Percentiles rank a stretch among this genome's conserved stretches.
Conservation (phyloP, 2,797 vertebrate genomes). For the Notolabrus celidotus region DNA sequence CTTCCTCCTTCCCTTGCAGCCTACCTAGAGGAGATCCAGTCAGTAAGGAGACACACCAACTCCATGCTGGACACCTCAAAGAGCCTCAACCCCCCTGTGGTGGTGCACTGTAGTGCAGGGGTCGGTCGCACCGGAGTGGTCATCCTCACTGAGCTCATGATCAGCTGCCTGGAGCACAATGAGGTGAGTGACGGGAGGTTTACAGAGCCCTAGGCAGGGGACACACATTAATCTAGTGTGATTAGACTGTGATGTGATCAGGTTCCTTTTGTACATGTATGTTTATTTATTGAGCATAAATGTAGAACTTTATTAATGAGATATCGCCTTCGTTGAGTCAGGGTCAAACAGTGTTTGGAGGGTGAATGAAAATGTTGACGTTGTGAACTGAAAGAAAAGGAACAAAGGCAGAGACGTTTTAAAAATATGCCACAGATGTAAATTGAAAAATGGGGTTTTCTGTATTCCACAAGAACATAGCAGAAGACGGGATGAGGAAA, state of each 20-base stretch:
- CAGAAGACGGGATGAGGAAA: too few relatives aligned
- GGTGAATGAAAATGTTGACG: too few relatives aligned
- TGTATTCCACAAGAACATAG: too few relatives aligned
- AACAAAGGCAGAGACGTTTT: too few relatives aligned
- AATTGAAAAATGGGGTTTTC: too few relatives aligned
- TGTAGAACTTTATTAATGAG: too few relatives aligned
- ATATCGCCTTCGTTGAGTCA: too few relatives aligned
- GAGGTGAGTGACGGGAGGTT: constrained; percentile 84
- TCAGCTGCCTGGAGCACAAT: constrained; percentile 96
- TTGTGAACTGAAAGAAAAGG: too few relatives aligned
- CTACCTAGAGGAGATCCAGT: constrained; percentile 97
- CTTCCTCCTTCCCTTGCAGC: constrained; percentile 75
- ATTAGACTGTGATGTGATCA: too few relatives aligned
- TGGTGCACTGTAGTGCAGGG: constrained; percentile 96
- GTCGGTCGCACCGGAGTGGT: constrained; percentile 95
- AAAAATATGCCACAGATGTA: too few relatives aligned
- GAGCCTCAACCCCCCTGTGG: constrained; percentile 91
- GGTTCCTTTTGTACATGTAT: neutral
- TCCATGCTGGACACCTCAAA: constrained; percentile 93
- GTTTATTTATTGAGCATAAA: too few relatives aligned
- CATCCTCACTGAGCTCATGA: constrained; percentile 97
- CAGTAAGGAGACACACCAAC: constrained; percentile 96
- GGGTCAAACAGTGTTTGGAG: too few relatives aligned
- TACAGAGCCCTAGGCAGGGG: neutral
- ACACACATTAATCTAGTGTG: neutral